Conservation (phyloP, 2,797 vertebrate genomes). For the Pangasius mekongensis region DNA sequence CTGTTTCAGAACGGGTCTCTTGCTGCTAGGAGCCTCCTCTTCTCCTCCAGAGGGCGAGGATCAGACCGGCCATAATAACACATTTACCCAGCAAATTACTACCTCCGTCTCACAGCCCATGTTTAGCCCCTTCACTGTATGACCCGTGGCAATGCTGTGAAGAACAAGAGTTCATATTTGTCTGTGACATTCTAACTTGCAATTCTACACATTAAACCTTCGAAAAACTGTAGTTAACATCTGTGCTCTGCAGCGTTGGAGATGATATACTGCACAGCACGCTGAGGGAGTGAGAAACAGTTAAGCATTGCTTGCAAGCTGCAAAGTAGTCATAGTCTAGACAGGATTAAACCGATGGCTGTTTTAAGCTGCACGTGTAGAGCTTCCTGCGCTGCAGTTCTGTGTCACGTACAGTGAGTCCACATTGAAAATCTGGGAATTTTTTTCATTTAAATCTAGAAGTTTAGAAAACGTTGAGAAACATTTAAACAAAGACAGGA, state of each 20-base stretch:
- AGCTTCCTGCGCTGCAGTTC: conserved; percentile 11
- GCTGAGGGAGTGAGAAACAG: conserved; percentile 29
- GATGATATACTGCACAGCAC: conserved; percentile 18
- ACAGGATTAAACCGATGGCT: conserved; percentile 40
- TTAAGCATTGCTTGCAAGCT: not conserved
- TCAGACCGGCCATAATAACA: conserved; percentile 73
- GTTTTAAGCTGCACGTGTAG: conserved; percentile 23
- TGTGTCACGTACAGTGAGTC: not conserved
- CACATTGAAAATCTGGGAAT: not conserved
- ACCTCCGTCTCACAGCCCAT: conserved; percentile 65
- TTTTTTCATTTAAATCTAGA: not conserved
- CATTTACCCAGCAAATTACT: conserved; percentile 76
- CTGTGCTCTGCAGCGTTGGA: not conserved
- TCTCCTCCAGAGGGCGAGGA: conserved; percentile 55
- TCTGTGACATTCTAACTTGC: conserved; percentile 38
- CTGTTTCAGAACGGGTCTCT: conserved; percentile 40
- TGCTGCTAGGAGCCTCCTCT: conserved; percentile 24
- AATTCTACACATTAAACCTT: conserved; percentile 43
- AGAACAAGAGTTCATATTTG: conserved; percentile 31
- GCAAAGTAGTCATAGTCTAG: conserved; percentile 31
- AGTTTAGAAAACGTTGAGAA: not conserved
- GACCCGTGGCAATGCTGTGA: conserved; percentile 42
- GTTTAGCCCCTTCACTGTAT: conserved; percentile 63
- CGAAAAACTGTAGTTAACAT: conserved; percentile 2
- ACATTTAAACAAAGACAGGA: not conserved